Base-by-base conservation (phyloP, 2,113 vertebrate species). In the Podilymbus podiceps region DNA sequence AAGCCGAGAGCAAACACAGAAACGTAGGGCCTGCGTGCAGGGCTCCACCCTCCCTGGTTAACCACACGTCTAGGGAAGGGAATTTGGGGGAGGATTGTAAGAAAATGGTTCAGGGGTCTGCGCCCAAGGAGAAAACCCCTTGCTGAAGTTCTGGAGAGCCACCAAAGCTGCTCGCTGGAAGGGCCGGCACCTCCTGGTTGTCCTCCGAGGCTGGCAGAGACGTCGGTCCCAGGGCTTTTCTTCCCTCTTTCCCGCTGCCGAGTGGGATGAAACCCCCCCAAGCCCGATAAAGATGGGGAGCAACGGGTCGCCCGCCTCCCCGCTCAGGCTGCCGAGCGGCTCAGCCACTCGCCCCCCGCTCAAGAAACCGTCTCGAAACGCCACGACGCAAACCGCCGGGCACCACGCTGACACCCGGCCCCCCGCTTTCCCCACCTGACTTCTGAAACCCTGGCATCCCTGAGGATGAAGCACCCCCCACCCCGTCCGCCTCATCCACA, bases 1-100 rank as follows among this genome's bases (percentile, higher is more conserved):
- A 87, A n/a, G 18, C 40, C 3, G 0, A 67, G 50, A 88, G 71
- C 94, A 97, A 97, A 93, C 90, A n/a, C 66, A 63, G 31, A 67
- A 62, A 66, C 0, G 12, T 17, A 5, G 1, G 67, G 24, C 0
- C 1, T 5, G 44, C 23, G 35, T 15, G 72, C 68, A 62, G 62
- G 49, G 52, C 66, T 75, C 89, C 82, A 47, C 89, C 88, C 71
- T 58, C 50, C 5, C 56, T 21, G 16, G 89, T 44, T 31, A 71
- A 44, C 28, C 46, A 3, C 4, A 0, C 35, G 89, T 8, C 35
- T 9, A 14, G 33, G 49, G 49, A 85, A 62, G 50, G 42, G 83
- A 91, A 85, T 76, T 67, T 0, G 0, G 16, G 8, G 17, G 22
- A 35, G 6, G 50, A 16, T 52, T 31, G 52, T 20, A 9, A 49